Evolutionary conservation across 2,797 vertebrate species (phyloP), one percentile per base, ranked within the genome.

Genomic region (Holocentrus rufus): DNA sequence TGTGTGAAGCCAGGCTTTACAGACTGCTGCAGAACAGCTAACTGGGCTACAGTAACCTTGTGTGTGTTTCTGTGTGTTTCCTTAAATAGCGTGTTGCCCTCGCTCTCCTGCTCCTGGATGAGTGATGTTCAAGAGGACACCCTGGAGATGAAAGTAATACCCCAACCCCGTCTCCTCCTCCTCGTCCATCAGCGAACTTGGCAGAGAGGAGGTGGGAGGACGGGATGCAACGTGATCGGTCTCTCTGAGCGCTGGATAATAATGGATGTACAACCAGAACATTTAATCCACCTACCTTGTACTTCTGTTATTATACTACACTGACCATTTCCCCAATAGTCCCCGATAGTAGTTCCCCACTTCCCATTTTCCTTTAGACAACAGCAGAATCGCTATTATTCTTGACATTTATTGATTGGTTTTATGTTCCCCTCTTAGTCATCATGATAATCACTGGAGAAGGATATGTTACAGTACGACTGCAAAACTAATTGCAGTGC

Each of bases 321-420:
- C 44, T 13, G 36, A 2, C 44, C 14, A 49, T 31, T 14, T 65
- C 0, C 46, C 39, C 14, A 1, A 7, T n/a, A n/a, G n/a, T n/a
- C n/a, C n/a, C n/a, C n/a, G n/a, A n/a, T n/a, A n/a, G n/a, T n/a
- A n/a, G n/a, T n/a, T n/a, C n/a, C n/a, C n/a, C n/a, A n/a, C n/a
- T n/a, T n/a, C 69, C 50, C 9, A 55, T 56, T 63, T 65, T 47
- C 36, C 9, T 57, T 44, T 3, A 11, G 27, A 57, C 0, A 1
- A 15, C 55, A 27, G 54, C 22, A 0, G 17, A 3, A 65, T 61
- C 2, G 0, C 23, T 56, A 60, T 80, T 69, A 58, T 60, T 69
- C 72, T 20, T 34, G 14, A 27, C n/a, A 46, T 72, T 62, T 77
- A 81, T 77, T 56, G 62, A 87, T 60, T 61, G 66, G 60, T 34